These are phyloP conservation scores for Tortrix viridana DNA, from an alignment of 2,888 invertebrate species.

Conservation along the genomic window DNA sequence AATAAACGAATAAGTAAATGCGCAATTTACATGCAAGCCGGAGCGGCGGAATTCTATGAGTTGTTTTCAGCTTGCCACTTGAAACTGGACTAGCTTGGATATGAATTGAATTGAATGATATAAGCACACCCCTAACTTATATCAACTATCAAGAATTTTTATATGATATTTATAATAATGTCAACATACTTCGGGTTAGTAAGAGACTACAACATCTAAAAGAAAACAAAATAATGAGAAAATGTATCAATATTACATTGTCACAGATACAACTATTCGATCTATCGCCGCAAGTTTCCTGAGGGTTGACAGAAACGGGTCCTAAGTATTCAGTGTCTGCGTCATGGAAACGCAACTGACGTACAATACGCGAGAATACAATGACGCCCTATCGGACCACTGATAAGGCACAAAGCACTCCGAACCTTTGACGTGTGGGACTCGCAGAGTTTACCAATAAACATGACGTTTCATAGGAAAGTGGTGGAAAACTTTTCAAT, in stretches of 20 bases:
- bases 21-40: slow-evolving; percentile 27
- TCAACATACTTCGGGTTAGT: not conserved
- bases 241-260: no score
- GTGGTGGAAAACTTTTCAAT: slow-evolving; percentile 15
- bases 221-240: no score
- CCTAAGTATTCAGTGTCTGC: slow-evolving; percentile 55
- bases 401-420: slow-evolving; percentile 64
- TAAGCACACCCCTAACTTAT: not conserved
- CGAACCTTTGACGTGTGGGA: slow-evolving; percentile 55
- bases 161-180: not conserved
- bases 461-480: slow-evolving; percentile 25
- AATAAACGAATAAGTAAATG: slow-evolving; percentile 33
- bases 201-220: not conserved
- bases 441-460: slow-evolving; percentile 34
- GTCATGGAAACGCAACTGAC: slow-evolving; percentile 56
- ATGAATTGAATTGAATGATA: no score
- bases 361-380: slow-evolving; percentile 60
- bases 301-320: slow-evolving; percentile 44
- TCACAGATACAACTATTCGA: slow-evolving; percentile 15
- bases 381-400: slow-evolving; percentile 62
- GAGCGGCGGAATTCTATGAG: slow-evolving; percentile 14
- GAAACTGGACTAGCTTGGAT: slow-evolving; percentile 8
- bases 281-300: slow-evolving; percentile 6
- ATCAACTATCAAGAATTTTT: not conserved
- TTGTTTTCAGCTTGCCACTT: slow-evolving; percentile 18